Base-by-base conservation (phyloP, 2,113 vertebrate genomes). In the Myodes glareolus region DNA sequence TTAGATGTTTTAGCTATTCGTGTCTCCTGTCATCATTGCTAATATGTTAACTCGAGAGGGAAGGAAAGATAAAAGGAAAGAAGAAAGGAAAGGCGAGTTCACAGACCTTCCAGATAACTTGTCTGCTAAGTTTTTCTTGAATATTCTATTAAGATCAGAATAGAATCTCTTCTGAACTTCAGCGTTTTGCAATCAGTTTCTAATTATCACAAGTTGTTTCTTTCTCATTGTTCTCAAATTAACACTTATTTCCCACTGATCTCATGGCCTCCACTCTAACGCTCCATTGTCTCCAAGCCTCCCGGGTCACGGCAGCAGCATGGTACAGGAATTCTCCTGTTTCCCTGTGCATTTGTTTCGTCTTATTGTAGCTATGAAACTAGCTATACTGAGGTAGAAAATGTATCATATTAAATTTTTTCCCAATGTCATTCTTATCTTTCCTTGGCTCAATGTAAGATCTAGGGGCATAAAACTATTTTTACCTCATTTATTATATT, bases 141-240 rank as follows among this genome's bases (percentile, higher is more conserved):
- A 68, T 76, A 13, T 85, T 86, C 21, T 63, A 92, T 61, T 85
- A 95, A 88, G 72, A 73, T 58, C 55, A 93, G 52, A 91, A 94
- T 21, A 87, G 21, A 58, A 23, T 86, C 3, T 68, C 14, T 14
- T 94, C 42, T 65, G 25, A 92, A 92, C 21, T 72, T 88, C 4
- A 52, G 33, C 16, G 27, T 75, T 90, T 92, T 12, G 67, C 25
- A 73, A 27, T 87, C 13, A 88, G 4, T 96, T 58, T 96, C 29
- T 87, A 87, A 77, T 89, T 89, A 47, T 73, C 72, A 33, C 1
- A 9, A 42, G 52, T 45, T 87, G 33, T 93, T 92, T 70, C 36
- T 87, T 94, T 55, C 33, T 19, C 36, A 16, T 78, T 52, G 85
- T 94, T 93, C 42, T 45, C 19, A 94, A 42, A 42, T 92, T 68